phyloP scores from a whole-genome alignment of 35 echinoderm and acorn worm genomes.

The Apostichopus californicus region DNA sequence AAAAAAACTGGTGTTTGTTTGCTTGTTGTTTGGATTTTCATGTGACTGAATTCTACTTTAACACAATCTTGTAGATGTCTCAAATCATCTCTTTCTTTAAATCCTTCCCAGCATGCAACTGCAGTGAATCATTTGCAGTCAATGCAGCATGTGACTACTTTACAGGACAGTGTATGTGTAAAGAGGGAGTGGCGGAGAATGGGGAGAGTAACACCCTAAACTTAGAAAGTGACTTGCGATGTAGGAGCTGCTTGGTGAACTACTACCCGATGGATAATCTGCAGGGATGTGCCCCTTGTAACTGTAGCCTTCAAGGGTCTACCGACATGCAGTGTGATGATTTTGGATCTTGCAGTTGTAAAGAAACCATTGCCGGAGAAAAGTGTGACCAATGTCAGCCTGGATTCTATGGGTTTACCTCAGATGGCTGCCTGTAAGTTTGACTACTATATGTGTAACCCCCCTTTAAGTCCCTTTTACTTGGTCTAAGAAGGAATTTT shows the following conservation, averaged over 20 bases:
- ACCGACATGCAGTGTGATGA: conserved; percentile 66
- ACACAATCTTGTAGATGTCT: too few relatives aligned
- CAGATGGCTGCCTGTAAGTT: conserved; percentile 86
- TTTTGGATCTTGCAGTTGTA: conserved; percentile 72
- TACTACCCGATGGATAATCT: conserved; percentile 52
- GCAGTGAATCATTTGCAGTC: conserved; percentile 51
- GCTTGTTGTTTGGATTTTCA: too few relatives aligned
- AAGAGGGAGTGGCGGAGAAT: conserved; percentile 65
- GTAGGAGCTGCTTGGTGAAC: conserved; percentile 64
- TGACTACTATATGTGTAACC: too few relatives aligned
- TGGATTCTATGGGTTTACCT: conserved; percentile 74
- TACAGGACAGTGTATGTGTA: conserved; percentile 92
- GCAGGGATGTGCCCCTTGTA: conserved; percentile 68
- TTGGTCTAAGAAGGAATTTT: too few relatives aligned
- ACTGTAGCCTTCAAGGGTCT: conserved; percentile 67
- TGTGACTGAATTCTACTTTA: too few relatives aligned
- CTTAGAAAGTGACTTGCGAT: conserved; percentile 43
- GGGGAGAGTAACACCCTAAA: conserved; percentile 52
- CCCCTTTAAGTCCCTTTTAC: too few relatives aligned
- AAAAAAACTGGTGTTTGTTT: too few relatives aligned
- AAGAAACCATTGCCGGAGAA: conserved; percentile 65
- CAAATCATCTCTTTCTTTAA: neutral
- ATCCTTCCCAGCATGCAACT: conserved; percentile 78
- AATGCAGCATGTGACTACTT: conserved; percentile 82
- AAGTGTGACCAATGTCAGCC: conserved; percentile 77